Base-by-base conservation (phyloP, 2,888 invertebrate species). In the Apamea anceps region DNA sequence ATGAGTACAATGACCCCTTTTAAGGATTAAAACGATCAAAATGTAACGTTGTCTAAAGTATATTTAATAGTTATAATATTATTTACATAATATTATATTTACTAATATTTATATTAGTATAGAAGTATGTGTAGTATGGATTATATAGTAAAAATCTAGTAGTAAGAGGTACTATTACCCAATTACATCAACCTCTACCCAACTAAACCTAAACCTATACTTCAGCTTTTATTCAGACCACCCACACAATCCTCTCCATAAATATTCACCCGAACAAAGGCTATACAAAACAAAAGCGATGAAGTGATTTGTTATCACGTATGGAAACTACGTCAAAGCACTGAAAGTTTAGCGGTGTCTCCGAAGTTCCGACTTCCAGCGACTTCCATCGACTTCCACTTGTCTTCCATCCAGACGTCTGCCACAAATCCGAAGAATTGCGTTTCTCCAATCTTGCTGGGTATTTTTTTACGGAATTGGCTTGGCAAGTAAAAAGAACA, bases 231-330 rank as follows among this genome's bases (percentile, higher is more conserved):
- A 68, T n/a, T 28, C 15, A 63, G 6, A 57, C 21, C 57, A 70
- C 25, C 48, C n/a, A 54, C 37, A 72, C 28, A 62, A 54, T 54
- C 18, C 79, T 10, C 3, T 12, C 21, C 54, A 71, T 75, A 82
- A 76, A 85, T 81, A 83, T 85, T 63, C 72, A 54, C 18, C n/a
- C 21, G 65, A 85, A 84, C 77, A 85, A 84, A 72, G 54, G 60
- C 68, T 60, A 12, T 65, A 85, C 66, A 84, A 82, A 83, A 83
- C 84, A 75, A 84, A 74, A 62, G 77, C 62, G 25, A 51, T 72
- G 42, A 86, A 73, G 75, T 79, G 65, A 86, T 73, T 84, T 86
- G 79, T 86, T 85, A 83, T 72, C 82, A 65, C 66, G 73, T 68
- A 66, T 68, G 70, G 37, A 72, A 75, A 75, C 75, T 79, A 87